Conservation (phyloP, 1,140 invertebrate species). For the Hylyphantes graminicola region DNA sequence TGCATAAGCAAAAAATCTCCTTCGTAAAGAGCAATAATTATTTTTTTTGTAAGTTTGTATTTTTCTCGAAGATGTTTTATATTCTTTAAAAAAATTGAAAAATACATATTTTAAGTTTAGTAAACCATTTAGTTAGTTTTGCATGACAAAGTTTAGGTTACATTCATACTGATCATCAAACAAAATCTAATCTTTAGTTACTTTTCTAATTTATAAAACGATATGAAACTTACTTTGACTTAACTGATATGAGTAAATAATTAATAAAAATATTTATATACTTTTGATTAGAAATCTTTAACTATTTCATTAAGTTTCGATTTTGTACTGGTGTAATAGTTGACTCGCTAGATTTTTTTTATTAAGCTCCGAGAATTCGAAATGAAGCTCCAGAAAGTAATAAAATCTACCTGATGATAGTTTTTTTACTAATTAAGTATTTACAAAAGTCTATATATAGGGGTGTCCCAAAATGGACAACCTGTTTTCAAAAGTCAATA, state of each 20-base stretch:
- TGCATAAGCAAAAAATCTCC: not conserved
- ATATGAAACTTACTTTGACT: not conserved
- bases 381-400: conserved; percentile 44
- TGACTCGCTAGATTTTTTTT: not conserved
- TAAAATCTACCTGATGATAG: not conserved
- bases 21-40: not conserved
- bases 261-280: not conserved
- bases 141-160: not conserved
- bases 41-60: too few relatives aligned
- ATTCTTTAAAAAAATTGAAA: too few relatives aligned
- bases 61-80: too few relatives aligned
- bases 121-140: not conserved
- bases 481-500: too few relatives aligned
- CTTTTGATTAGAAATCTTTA: too few relatives aligned
- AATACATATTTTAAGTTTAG: too few relatives aligned
- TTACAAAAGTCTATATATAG: not conserved
- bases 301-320: not conserved
- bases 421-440: conserved; percentile 3
- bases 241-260: not conserved
- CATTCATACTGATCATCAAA: not conserved
- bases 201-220: too few relatives aligned
- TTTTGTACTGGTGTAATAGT: not conserved
- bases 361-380: conserved; percentile 44
- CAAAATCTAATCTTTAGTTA: not conserved
- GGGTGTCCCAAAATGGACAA: too few relatives aligned